phyloP scores from a whole-genome alignment of 2,797 vertebrate genomes.

The Todus mexicanus region DNA sequence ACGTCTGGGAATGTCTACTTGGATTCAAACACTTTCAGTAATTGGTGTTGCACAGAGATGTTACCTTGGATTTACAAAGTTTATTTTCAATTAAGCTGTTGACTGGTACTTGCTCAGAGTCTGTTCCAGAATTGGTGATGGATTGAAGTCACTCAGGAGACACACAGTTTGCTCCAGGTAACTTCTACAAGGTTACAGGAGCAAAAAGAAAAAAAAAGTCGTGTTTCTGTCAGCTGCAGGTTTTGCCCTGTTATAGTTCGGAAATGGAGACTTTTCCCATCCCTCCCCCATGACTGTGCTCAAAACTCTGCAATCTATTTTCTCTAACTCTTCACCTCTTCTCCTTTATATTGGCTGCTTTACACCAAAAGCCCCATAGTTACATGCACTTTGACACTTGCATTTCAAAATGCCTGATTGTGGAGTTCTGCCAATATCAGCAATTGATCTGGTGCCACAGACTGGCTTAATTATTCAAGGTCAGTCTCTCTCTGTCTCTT shows the following conservation, averaged over 20 bases:
- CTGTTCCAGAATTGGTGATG: background rate
- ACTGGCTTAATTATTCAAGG: slow-evolving; percentile 61
- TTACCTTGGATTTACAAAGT: slow-evolving; percentile 8
- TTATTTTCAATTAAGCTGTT: slow-evolving; percentile 53
- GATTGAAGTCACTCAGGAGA: background rate
- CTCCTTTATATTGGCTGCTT: slow-evolving; percentile 47
- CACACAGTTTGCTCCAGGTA: background rate
- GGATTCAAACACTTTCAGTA: background rate
- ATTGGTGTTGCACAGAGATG: background rate
- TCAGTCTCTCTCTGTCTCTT: slow-evolving; percentile 54
- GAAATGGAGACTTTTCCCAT: slow-evolving; percentile 29
- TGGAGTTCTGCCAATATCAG: slow-evolving; percentile 53
- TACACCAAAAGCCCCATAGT: slow-evolving; percentile 46
- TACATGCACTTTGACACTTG: slow-evolving; percentile 63
- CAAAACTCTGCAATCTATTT: slow-evolving; percentile 40
- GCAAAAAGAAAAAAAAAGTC: background rate
- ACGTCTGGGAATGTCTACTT: background rate
- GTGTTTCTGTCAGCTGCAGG: background rate
- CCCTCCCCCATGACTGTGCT: background rate
- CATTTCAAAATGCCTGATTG: slow-evolving; percentile 47
- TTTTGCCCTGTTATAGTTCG: slow-evolving; percentile 5
- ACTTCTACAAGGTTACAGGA: slow-evolving; percentile 11
- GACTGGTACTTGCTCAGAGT: background rate
- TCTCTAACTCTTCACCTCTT: slow-evolving; percentile 52
- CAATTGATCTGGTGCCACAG: slow-evolving; percentile 62